Conservation (phyloP, 2,113 vertebrate genomes). For the Camelus bactrianus region DNA sequence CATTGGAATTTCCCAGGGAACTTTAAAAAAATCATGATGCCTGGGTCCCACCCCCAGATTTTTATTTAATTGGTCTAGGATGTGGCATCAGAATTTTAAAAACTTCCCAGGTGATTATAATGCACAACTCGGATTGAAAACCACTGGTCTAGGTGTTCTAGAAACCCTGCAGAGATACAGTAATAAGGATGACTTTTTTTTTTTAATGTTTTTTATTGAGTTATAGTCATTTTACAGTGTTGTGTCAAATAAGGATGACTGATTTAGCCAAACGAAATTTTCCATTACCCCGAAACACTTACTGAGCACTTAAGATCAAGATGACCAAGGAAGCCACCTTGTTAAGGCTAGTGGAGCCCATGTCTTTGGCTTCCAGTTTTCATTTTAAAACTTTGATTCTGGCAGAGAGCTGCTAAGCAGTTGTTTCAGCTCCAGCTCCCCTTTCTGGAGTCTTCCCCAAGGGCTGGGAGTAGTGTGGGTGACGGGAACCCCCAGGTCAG, state of each 20-base stretch:
- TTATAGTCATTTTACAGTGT: too few species aligned
- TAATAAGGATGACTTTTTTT: constrained; percentile 16
- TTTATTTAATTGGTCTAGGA: constrained; percentile 25
- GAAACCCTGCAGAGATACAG: background rate
- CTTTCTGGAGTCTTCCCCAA: background rate
- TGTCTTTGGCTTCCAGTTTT: constrained; percentile 43
- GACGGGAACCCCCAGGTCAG: background rate
- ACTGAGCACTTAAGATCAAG: background rate
- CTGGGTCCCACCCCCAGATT: background rate
- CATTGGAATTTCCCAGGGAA: constrained; percentile 22
- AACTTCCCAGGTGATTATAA: constrained; percentile 11
- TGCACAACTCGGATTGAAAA: background rate
- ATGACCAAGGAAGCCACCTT: background rate
- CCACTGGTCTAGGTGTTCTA: background rate
- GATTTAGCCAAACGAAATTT: constrained; percentile 34
- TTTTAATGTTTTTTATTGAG: too few species aligned
- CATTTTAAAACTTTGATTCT: background rate
- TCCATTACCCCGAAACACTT: background rate
- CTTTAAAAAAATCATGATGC: constrained; percentile 9
- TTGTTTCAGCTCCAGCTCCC: background rate
- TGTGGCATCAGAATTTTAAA: constrained; percentile 6
- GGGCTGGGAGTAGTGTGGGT: background rate
- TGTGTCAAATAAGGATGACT: background rate
- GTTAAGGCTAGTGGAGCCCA: background rate
- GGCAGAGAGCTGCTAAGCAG: background rate